Evolutionary conservation across 1,140 invertebrate species (phyloP).

Genomic region (Drosophila punjabiensis): DNA sequence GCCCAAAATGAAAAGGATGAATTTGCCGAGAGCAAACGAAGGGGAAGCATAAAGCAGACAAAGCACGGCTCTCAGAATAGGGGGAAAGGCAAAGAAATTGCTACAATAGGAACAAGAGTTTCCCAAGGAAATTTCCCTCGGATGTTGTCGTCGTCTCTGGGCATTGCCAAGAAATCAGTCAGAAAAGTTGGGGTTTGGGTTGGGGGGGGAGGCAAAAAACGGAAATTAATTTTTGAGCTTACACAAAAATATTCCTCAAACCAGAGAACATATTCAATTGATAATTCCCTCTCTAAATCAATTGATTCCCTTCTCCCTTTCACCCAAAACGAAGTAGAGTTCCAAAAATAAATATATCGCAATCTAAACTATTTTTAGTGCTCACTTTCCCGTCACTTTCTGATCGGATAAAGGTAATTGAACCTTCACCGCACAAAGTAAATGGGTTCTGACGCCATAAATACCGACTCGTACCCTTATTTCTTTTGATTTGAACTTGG

Average conservation of each 20-base stretch:
- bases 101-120: constrained; percentile 40
- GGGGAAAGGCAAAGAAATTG: constrained; percentile 23
- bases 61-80: constrained; percentile 4
- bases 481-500: constrained; percentile 28
- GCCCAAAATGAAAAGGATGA: constrained; percentile 36
- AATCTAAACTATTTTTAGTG: constrained; percentile 37
- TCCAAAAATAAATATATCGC: constrained; percentile 1
- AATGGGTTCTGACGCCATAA: constrained; percentile 52
- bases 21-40: constrained; percentile 38
- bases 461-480: constrained; percentile 20
- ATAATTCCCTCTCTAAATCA: constrained; percentile 12
- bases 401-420: constrained; percentile 43
- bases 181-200: constrained; percentile 15
- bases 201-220: neutral
- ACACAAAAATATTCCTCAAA: constrained; percentile 11
- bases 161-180: constrained; percentile 32
- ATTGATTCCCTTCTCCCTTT: neutral
- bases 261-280: constrained; percentile 12
- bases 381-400: constrained; percentile 8
- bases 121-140: constrained; percentile 36
- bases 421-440: constrained; percentile 54
- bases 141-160: constrained; percentile 20
- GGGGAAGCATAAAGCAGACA: constrained; percentile 26
- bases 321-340: neutral
- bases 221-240: constrained; percentile 41